Percentiles rank a stretch among this genome's conserved stretches.
phyloP scores from a whole-genome alignment of 2,888 invertebrate species.

The Notodonta dromedarius region DNA sequence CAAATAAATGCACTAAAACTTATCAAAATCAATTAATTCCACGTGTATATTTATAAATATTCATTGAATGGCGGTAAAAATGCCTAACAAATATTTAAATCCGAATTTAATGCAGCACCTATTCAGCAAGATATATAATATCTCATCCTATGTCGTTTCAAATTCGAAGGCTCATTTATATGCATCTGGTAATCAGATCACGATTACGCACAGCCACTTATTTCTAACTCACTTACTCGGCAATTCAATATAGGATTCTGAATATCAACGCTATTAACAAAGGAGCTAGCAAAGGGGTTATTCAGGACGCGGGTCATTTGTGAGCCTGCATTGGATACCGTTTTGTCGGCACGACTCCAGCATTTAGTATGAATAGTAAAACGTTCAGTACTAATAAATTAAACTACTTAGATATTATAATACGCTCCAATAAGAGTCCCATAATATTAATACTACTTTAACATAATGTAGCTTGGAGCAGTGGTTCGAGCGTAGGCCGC shows the following conservation, averaged over 20 bases:
- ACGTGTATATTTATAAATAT: too few relatives aligned
- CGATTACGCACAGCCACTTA: conserved; percentile 10
- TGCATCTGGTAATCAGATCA: conserved; percentile 19
- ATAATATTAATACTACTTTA: too few relatives aligned
- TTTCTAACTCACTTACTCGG: conserved; percentile 14
- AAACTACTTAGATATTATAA: not conserved
- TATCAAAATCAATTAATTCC: too few relatives aligned
- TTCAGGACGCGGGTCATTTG: conserved; percentile 12
- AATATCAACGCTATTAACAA: conserved; percentile 25
- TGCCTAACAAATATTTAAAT: too few relatives aligned
- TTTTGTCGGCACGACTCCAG: not conserved
- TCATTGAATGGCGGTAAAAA: too few relatives aligned
- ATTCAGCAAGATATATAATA: not conserved
- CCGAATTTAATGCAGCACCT: too few relatives aligned
- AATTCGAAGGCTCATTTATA: conserved; percentile 6
- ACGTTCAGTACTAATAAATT: not conserved
- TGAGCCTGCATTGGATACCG: not conserved
- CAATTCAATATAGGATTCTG: conserved; percentile 27
- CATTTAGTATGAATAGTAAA: not conserved
- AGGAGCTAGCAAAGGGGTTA: conserved; percentile 15
- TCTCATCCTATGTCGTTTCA: not conserved
- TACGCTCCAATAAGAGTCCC: too few relatives aligned
- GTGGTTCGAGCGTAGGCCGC: too few relatives aligned
- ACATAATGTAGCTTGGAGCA: too few relatives aligned
- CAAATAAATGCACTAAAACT: too few relatives aligned